Conservation (phyloP, 1,140 invertebrate species). For the Acromyrmex echinatior region DNA sequence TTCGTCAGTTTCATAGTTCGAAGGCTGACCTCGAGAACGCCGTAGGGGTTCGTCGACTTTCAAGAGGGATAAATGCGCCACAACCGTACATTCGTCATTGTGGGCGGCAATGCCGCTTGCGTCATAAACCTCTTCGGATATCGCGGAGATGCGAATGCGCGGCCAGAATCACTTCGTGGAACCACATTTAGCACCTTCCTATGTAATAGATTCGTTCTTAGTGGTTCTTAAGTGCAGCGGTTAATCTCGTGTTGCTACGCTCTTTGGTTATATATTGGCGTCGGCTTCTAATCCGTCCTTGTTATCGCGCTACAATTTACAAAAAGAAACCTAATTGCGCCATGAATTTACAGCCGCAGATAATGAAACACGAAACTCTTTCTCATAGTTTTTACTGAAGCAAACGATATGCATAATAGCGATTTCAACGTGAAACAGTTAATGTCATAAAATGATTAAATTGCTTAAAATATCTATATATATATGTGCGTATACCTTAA, state of each 20-base stretch:
- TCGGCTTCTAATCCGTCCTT: constrained; percentile 57
- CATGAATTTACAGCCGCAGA: constrained; percentile 30
- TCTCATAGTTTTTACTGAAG: too few species aligned
- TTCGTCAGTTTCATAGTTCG: constrained; percentile 49
- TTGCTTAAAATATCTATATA: background rate
- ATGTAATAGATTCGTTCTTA: constrained; percentile 58
- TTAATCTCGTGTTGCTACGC: constrained; percentile 30
- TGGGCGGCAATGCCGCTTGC: constrained; percentile 23
- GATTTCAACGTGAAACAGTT: background rate
- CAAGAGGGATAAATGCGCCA: constrained; percentile 43
- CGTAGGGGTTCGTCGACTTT: constrained; percentile 36
- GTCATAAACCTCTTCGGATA: constrained; percentile 36
- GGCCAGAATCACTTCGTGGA: constrained; percentile 44
- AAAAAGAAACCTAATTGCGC: constrained; percentile 37
- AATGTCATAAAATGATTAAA: background rate
- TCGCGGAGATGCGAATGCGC: constrained; percentile 11
- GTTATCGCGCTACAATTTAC: constrained; percentile 44
- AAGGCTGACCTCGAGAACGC: constrained; percentile 13
- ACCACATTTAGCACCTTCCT: constrained; percentile 62
- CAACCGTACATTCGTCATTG: constrained; percentile 50
- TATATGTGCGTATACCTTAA: background rate
- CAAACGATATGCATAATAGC: background rate
- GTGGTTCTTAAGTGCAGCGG: constrained; percentile 50
- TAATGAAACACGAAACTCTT: background rate
- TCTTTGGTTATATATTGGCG: constrained; percentile 35